Conservation (phyloP, 2,113 vertebrate species). For the Mohoua ochrocephala region DNA sequence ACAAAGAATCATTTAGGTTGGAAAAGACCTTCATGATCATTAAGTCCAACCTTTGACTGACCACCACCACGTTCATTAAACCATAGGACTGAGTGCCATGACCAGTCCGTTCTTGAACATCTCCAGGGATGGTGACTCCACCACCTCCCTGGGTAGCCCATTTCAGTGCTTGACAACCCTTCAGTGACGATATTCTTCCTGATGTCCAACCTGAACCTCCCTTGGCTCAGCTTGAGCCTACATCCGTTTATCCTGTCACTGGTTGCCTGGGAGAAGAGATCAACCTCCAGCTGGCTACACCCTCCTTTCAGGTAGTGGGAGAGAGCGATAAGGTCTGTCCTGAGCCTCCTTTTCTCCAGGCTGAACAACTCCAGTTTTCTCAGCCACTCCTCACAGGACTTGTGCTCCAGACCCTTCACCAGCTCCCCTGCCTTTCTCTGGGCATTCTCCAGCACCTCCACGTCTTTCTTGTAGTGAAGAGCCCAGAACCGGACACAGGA, state of each 20-base stretch:
- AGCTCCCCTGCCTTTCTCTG: background rate
- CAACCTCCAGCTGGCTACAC: too few species aligned
- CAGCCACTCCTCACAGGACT: background rate
- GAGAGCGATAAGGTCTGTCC: background rate
- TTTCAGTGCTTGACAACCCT: background rate
- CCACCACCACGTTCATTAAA: background rate
- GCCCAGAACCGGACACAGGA: background rate
- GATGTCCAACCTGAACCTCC: background rate
- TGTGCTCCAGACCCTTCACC: background rate
- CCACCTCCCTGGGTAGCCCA: background rate
- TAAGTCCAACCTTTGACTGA: background rate
- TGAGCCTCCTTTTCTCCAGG: background rate
- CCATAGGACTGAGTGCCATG: background rate
- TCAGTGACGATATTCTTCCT: background rate
- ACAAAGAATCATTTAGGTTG: background rate
- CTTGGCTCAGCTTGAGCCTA: background rate
- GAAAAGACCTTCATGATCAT: background rate
- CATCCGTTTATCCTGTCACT: background rate
- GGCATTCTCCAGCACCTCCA: background rate
- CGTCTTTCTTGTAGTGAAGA: rapidly evolving
- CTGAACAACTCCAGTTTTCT: rapidly evolving
- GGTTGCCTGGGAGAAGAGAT: background rate
- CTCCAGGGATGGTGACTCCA: background rate
- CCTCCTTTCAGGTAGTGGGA: background rate
- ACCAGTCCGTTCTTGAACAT: background rate